Percentiles rank a stretch among this genome's conserved stretches.
Evolutionary conservation across 2,888 invertebrate genomes (phyloP).

Genomic region (Barypeithes pellucidus): DNA sequence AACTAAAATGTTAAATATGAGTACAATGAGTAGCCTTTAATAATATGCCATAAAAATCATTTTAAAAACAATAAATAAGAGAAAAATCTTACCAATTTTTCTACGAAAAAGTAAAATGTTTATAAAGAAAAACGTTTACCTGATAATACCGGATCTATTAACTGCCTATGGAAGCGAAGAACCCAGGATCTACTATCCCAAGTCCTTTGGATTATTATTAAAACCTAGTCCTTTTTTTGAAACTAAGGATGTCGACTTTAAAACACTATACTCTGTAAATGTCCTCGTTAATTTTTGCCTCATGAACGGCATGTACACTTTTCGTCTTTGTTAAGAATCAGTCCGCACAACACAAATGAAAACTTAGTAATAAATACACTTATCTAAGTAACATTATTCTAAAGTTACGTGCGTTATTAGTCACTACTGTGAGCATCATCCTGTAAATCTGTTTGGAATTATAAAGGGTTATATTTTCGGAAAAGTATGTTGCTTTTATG

Average conservation of each 20-base stretch:
- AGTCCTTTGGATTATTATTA: constrained; percentile 31
- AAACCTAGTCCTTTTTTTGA: constrained; percentile 30
- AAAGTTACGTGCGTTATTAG: constrained; percentile 23
- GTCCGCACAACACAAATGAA: constrained; percentile 34
- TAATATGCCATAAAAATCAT: constrained; percentile 21
- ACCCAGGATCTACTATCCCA: constrained; percentile 29
- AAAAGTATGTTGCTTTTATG: no score
- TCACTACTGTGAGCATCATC: constrained; percentile 17
- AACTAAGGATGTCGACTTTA: constrained; percentile 16
- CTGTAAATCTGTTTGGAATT: constrained; percentile 16
- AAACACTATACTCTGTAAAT: constrained; percentile 20
- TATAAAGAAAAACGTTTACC: constrained; percentile 35
- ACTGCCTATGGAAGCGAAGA: constrained; percentile 31
- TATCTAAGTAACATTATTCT: constrained; percentile 17
- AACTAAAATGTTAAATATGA: no score
- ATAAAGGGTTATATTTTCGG: constrained; percentile 9
- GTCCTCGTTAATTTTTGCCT: constrained; percentile 37
- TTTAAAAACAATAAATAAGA: constrained; percentile 25
- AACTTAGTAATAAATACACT: constrained; percentile 11
- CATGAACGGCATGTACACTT: constrained; percentile 46
- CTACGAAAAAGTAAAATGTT: constrained; percentile 28
- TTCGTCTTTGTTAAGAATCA: constrained; percentile 28
- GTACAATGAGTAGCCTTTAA: no score
- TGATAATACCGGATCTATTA: constrained; percentile 39
- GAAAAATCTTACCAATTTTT: constrained; percentile 44